Percentiles rank a stretch among this genome's conserved stretches.
These are phyloP conservation scores for Scolanthus callimorphus DNA, from an alignment of 92 coral and sea anemone genomes.

Conservation along the genomic window DNA sequence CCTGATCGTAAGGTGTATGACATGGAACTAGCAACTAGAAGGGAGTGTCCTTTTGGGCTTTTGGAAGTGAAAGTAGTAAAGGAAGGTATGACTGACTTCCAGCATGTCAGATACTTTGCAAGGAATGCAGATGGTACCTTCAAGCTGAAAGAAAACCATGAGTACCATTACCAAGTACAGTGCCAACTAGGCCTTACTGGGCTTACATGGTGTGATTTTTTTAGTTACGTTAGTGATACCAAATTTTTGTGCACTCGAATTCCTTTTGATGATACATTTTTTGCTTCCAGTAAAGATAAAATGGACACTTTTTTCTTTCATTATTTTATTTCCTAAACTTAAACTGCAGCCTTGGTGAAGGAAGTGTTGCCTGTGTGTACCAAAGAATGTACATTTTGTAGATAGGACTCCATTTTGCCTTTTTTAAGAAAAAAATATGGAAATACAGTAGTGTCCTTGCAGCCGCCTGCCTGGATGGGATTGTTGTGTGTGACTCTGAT, in stretches of 20 bases:
- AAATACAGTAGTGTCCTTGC: no score
- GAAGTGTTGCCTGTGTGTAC: no score
- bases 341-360: no score
- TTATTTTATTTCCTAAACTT: no score
- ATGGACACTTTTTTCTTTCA: constrained; percentile 32
- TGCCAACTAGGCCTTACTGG: constrained; percentile 45
- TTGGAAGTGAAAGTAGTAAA: constrained; percentile 39
- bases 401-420: no score
- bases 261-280: constrained; percentile 27
- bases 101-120: constrained; percentile 31
- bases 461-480: no score
- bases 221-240: constrained; percentile 25
- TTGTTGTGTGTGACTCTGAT: no score
- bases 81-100: constrained; percentile 31
- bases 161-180: constrained; percentile 32
- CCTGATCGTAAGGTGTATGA: constrained; percentile 54
- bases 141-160: constrained; percentile 17
- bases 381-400: no score
- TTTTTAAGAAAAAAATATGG: no score
- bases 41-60: constrained; percentile 29
- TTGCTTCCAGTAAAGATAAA: constrained; percentile 27
- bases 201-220: constrained; percentile 41
- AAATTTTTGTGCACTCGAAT: constrained; percentile 22
- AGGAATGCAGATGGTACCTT: constrained; percentile 12
- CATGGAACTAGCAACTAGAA: constrained; percentile 12